Conservation (phyloP, 2,888 invertebrate species). For the Leucophenga montana region DNA sequence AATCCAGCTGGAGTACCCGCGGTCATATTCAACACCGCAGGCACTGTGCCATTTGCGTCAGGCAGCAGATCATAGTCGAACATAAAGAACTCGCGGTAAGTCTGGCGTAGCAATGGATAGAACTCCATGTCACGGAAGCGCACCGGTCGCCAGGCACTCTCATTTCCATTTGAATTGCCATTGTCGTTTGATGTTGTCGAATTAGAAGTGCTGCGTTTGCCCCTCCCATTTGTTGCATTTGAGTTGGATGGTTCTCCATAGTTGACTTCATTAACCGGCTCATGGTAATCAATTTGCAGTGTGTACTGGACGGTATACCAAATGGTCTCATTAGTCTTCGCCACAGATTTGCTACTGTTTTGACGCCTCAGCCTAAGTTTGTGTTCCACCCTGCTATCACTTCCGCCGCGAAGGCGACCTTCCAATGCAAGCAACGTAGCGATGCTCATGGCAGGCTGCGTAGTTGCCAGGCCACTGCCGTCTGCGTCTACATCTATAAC, state of each 20-base stretch:
- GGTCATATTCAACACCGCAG: constrained; percentile 80
- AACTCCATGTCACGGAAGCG: constrained; percentile 64
- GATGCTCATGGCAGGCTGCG: constrained; percentile 13
- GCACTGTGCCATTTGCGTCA: constrained; percentile 78
- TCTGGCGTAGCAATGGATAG: constrained; percentile 75
- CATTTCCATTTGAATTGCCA: constrained; percentile 1
- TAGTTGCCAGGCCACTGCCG: constrained; percentile 17
- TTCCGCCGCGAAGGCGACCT: constrained; percentile 18
- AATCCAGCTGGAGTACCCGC: constrained; percentile 79
- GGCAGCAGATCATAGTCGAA: constrained; percentile 83
- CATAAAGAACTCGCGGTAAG: constrained; percentile 83
- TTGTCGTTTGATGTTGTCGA: constrained; percentile 12
- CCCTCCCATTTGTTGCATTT: background rate
- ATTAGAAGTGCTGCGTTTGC: constrained; percentile 11
- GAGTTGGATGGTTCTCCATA: background rate
- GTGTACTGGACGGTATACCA: constrained; percentile 56
- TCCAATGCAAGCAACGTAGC: constrained; percentile 22
- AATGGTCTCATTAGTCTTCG: constrained; percentile 32
- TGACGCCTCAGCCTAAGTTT: constrained; percentile 9
- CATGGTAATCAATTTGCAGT: constrained; percentile 63
- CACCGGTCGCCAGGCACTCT: constrained; percentile 55
- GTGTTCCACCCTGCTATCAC: constrained; percentile 23
- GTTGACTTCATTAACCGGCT: constrained; percentile 38
- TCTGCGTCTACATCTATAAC: background rate
- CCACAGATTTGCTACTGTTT: background rate